Evolutionary conservation across 2,888 invertebrate species (phyloP), one percentile per base, ranked within the genome.

Genomic region (Caenorhabditis japonica): DNA sequence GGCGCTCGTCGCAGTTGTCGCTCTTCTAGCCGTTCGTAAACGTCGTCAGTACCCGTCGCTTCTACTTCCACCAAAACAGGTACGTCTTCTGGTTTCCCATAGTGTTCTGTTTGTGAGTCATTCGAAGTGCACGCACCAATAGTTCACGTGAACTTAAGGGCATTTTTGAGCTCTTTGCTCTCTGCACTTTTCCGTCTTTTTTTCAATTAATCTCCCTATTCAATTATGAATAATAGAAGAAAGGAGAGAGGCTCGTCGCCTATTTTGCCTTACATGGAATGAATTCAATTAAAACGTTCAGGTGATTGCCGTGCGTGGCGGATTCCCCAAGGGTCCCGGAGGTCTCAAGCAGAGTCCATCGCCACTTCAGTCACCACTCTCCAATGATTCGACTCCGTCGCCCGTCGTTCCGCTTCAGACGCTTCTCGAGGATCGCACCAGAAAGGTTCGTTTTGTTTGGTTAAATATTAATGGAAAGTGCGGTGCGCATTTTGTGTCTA

Each of bases 281-380:
- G 19, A 12, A 15, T 53, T 68, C 30, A 30, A 30, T 5, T 30
- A 30, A 5, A 30, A 30, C 5, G 10, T 10, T 19, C 60, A 80
- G 73, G 79, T 83, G 47, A 78, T 81, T 52, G 79, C 80, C 56
- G 81, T 81, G 43, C 75, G 81, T 17, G 78, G 77, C 30, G 83
- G 79, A 43, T 69, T 77, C 33, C 75, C 82, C 33, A 72, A 74
- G 34, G 82, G 83, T 13, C 84, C 83, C 7, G 82, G 81, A 23
- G 83, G 83, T 10, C 75, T 84, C 30, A 82, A 82, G 61, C 84
- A 85, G 49, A 66, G 71, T 13, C 78, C 82, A 27, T 80, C 80
- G 46, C 86, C 85, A n/a, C 74, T 85, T 15, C 83, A 84, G 68
- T 79, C 78, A 43, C 81, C 81, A 3, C 74, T 81, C 21, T 80